Percentiles rank a stretch among this genome's conserved stretches.
Evolutionary conservation across 2,797 vertebrate species (phyloP).

Genomic region (Amblyraja radiata): DNA sequence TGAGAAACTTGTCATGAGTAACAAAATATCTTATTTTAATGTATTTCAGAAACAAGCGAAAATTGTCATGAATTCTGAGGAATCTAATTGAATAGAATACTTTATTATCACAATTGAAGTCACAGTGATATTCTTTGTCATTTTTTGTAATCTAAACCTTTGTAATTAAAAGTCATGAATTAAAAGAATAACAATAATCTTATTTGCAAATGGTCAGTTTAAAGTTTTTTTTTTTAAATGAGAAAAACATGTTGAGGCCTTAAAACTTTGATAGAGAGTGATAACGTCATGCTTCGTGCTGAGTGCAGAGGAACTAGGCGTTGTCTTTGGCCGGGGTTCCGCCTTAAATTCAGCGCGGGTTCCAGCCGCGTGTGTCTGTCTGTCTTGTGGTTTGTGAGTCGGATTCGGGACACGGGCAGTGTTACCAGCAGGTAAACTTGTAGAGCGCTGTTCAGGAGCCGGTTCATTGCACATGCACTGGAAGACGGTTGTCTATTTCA

Average conservation of each 20-base stretch:
- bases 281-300: conserved; percentile 29
- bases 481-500: background rate
- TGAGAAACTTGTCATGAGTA: background rate
- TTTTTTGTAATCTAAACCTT: background rate
- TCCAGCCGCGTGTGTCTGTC: too few relatives aligned
- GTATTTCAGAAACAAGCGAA: background rate
- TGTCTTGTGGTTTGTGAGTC: too few relatives aligned
- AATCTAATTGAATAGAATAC: too few relatives aligned
- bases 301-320: conserved; percentile 27
- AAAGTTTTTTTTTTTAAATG: background rate
- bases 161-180: background rate
- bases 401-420: background rate
- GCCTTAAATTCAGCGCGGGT: conserved; percentile 5
- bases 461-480: too few relatives aligned
- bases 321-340: conserved; percentile 26
- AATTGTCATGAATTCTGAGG: too few relatives aligned
- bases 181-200: background rate
- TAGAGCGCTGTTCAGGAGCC: background rate
- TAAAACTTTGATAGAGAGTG: background rate
- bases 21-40: background rate
- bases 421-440: background rate
- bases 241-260: background rate
- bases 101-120: too few relatives aligned
- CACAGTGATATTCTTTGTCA: background rate
- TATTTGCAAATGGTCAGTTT: background rate